Evolutionary conservation across 37 sponge, comb jelly and placozoan species (phyloP).

Genomic region (Halichondria panicea): DNA sequence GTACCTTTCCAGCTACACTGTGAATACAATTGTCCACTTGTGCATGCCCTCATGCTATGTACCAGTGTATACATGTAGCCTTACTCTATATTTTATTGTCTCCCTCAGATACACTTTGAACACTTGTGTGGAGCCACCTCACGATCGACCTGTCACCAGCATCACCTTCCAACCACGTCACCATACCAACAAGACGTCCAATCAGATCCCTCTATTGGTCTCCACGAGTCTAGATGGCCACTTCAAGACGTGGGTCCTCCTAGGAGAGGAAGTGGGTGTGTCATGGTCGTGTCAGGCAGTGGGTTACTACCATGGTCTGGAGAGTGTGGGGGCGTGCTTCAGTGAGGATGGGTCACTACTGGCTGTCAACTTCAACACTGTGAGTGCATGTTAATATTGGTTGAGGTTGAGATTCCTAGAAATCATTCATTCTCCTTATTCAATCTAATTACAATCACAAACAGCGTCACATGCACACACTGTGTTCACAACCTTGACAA

Average conservation of each 20-base stretch:
- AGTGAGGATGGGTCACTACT: constrained; percentile 80
- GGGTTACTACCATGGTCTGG: constrained; percentile 59
- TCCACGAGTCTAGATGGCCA: constrained; percentile 64
- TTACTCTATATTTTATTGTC: no score
- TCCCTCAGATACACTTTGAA: constrained; percentile 72
- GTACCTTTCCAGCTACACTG: no score
- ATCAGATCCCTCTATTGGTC: no score
- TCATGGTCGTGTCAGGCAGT: constrained; percentile 75
- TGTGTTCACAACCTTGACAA: no score
- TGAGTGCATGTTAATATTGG: constrained; percentile 1
- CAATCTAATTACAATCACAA: no score
- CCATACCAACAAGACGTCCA: no score
- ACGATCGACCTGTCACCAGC: constrained; percentile 50
- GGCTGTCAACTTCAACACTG: constrained; percentile 69
- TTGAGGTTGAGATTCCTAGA: neutral
- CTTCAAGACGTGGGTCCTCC: constrained; percentile 69
- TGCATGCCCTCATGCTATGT: no score
- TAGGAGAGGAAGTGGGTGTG: neutral
- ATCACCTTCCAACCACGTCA: constrained; percentile 59
- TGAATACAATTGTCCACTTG: no score
- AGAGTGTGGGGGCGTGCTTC: constrained; percentile 52
- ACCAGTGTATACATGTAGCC: no score
- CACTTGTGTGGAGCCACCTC: constrained; percentile 85
- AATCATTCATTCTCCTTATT: no score
- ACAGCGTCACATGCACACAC: no score